Evolutionary conservation across 2,888 invertebrate species (phyloP), one percentile per base, ranked within the genome.

Genomic region (Patella caerulea): DNA sequence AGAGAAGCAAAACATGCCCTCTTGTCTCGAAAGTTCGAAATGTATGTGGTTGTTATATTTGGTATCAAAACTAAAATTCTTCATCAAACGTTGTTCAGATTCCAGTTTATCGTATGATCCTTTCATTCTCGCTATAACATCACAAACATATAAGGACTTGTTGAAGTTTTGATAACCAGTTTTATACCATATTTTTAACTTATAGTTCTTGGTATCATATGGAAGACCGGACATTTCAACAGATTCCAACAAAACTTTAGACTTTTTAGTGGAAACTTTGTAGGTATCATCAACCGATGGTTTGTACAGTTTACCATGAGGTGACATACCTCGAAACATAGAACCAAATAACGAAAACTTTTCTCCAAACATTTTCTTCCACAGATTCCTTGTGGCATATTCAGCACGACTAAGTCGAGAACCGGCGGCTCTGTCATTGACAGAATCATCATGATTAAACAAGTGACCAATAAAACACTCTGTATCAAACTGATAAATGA

Each of bases 361-460:
- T 73, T 92, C 92, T 76, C 86, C 83, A 81, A 90, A 93, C 55
- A 88, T 88, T 55, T 89, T 86, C 73, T 85, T 86, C 93, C 93
- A 93, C 29, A 92, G 83, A 55, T 88, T 86, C 34, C 91, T 88
- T 1, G 92, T 93, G 52, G 87, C 74, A 15, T 83, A 83, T 79
- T 92, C 92, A 5, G 92, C 91, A 74, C 84, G 86, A 69, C 88
- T 85, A 71, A 93, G 86, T 81, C 91, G 92, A 69, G 92, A 92
- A 34, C 91, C 91, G 52, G 88, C 87, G 17, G 86, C 83, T 34
- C 93, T 86, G 79, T 93, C 93, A 81, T 91, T 92, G 14, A 92
- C 91, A 15, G 91, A 88, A 83, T 93, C 92, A 84, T 93, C 93
- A 84, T 93, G 93, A 80, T 92, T 92, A 79, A 93, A 88, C 71